Evolutionary conservation across 1,140 invertebrate species (phyloP).

Genomic region (Trachymyrmex cornetzi): DNA sequence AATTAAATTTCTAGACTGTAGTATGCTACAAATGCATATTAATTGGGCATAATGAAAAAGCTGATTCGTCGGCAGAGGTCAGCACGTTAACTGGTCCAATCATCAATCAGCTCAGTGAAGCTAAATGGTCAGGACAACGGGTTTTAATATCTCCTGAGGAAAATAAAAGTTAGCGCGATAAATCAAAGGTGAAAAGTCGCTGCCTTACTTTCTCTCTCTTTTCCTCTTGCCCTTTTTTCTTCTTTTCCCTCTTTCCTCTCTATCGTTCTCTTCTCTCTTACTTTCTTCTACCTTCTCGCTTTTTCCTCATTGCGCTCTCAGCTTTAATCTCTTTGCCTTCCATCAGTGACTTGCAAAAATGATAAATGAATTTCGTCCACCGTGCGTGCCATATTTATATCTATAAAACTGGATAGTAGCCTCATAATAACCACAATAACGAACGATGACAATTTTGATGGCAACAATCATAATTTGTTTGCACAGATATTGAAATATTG

Average conservation of each 20-base stretch:
- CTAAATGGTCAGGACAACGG: constrained; percentile 86
- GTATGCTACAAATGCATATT: constrained; percentile 56
- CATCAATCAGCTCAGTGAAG: constrained; percentile 85
- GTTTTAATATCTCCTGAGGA: constrained; percentile 85
- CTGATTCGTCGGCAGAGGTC: constrained; percentile 70
- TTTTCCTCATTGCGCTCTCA: constrained; percentile 61
- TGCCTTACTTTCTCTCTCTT: constrained; percentile 72
- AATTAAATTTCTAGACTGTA: background rate
- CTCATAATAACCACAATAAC: constrained; percentile 64
- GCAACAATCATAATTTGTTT: constrained; percentile 6
- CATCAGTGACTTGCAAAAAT: constrained; percentile 75
- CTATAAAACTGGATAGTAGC: constrained; percentile 74
- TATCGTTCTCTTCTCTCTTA: constrained; percentile 24
- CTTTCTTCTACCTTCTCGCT: constrained; percentile 52
- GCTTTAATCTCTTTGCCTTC: constrained; percentile 69
- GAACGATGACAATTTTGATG: constrained; percentile 34
- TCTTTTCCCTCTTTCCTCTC: constrained; percentile 18
- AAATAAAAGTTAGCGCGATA: constrained; percentile 86
- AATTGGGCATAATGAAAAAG: constrained; percentile 75
- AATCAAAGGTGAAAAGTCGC: constrained; percentile 87
- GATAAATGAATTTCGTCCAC: constrained; percentile 80
- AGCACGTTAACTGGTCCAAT: constrained; percentile 78
- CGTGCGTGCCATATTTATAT: constrained; percentile 76
- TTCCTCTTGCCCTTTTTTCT: constrained; percentile 60
- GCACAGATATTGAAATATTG: constrained; percentile 27